Evolutionary conservation across 53 echinoderm and acorn worm genomes (phyloP), one percentile per base, ranked within the genome.

Genomic region (Paracentrotus lividus): DNA sequence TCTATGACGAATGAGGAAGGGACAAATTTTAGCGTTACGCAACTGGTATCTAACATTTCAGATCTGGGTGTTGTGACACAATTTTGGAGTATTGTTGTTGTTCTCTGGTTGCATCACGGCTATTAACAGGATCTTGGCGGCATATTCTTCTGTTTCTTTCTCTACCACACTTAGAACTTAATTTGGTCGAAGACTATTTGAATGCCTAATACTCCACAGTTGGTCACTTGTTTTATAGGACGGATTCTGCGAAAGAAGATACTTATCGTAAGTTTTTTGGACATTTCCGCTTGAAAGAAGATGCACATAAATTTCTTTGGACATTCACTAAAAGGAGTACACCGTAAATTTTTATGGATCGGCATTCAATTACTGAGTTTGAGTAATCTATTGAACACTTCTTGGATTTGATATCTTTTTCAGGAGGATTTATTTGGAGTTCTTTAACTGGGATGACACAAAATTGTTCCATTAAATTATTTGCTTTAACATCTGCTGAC

Each of bases 221-320:
- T 81, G 44, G 20, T 47, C 81, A 81, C 24, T 81, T 81, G 81
- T 27, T 81, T 81, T 47, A n/a, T n/a, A n/a, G n/a, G n/a, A n/a
- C n/a, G n/a, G n/a, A n/a, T n/a, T n/a, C n/a, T n/a, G n/a, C n/a
- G n/a, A n/a, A n/a, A n/a, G n/a, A n/a, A n/a, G n/a, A n/a, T n/a
- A n/a, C n/a, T n/a, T n/a, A n/a, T n/a, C n/a, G n/a, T n/a, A n/a
- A n/a, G n/a, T n/a, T n/a, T n/a, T 81, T 27, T 0, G 47, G 81
- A 81, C 42, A 16, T 42, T 42, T 4, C 26, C 10, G 47, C 24
- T n/a, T 81, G 47, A 81, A 81, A 45, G 81, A 81, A 81, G 81
- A 81, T 45, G 81, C 49, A 81, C 6, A 7, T 81, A 26, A 45
- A 81, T 8, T 47, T 45, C 21, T 81, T 47, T 47, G 72, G 36